Evolutionary conservation across 37 sponge, comb jelly and placozoan genomes (phyloP), one percentile per base, ranked within the genome.

Genomic region (Cliona cf. orientalis): DNA sequence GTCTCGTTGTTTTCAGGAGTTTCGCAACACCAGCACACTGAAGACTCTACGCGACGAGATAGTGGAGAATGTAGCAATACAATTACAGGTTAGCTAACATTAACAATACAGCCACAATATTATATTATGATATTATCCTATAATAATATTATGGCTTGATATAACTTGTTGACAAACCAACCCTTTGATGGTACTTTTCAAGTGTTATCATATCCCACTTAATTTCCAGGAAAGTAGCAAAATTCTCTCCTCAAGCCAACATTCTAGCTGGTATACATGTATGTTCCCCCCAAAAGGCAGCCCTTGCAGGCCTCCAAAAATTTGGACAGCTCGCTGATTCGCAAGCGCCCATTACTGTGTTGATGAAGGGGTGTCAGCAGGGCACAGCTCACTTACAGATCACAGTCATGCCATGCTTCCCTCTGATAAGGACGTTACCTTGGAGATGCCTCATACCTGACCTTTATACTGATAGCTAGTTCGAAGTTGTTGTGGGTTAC

Each of bases 371-470:
- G 87, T 79, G 87, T 64, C 57, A 86, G 87, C 87, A 86, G 66
- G 69, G 73, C 87, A 86, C 29, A 14, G 49, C 87, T 86, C 87
- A 86, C 87, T 76, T 0, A 60, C 9, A 11, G 87, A 86, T 86
- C 87, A 56, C 39, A 72, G 87, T 49, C 32, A 46, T 79, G 87
- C 63, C 58, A 65, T 65, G 86, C 87, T 73, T 32, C 74, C 87
- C 87, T 86, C 87, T 33, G 72, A 86, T 86, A 86, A 86, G 87
- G 87, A 86, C 87, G 75, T 2, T n/a, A n/a, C n/a, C n/a, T n/a
- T 86, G 42, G 37, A 25, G 5, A 34, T 44, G 7, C 23, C 33
- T 23, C 29, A 32, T 2, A 2, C 2, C 5, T 3, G 44, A n/a
- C 25, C 26, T 49, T 66, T 66, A 66, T 46, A 67, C 12, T 23